Percentiles rank a stretch among this genome's conserved stretches.
phyloP scores from a whole-genome alignment of 2,113 vertebrate genomes.

The Abramis brama region DNA sequence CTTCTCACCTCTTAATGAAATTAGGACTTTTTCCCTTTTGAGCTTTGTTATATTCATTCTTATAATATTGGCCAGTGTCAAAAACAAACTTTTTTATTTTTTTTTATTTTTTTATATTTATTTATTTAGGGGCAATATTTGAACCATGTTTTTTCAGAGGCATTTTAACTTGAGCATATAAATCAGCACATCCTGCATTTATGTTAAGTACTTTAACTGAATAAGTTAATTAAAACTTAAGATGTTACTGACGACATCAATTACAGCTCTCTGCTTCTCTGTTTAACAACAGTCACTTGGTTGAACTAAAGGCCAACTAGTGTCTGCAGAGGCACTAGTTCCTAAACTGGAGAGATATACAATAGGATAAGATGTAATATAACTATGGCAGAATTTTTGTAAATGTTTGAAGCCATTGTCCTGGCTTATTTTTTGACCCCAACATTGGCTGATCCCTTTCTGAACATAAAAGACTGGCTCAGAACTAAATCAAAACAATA shows the following conservation, averaged over 20 bases:
- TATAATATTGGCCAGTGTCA: not conserved
- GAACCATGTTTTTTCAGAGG: not conserved
- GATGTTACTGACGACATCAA: not conserved
- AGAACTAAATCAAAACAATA: not conserved
- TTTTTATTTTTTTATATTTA: not conserved
- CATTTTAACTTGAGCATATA: not conserved
- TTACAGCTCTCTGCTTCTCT: not conserved
- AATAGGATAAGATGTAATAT: not conserved
- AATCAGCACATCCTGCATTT: not conserved
- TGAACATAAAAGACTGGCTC: not conserved
- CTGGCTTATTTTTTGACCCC: no score
- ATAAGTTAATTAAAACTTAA: not conserved
- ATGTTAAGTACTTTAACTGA: not conserved
- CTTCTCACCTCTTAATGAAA: slow-evolving; percentile 25
- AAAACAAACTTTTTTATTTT: not conserved
- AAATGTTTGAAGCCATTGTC: not conserved
- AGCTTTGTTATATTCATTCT: not conserved
- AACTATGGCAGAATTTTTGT: not conserved
- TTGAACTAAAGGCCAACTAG: not conserved
- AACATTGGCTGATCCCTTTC: not conserved
- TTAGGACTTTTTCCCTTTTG: not conserved
- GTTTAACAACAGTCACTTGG: not conserved
- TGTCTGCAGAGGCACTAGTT: not conserved
- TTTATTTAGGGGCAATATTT: not conserved
- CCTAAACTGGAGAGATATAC: not conserved